These are phyloP conservation scores for Diadromus collaris DNA, from an alignment of 2,888 invertebrate genomes.

Conservation along the genomic window DNA sequence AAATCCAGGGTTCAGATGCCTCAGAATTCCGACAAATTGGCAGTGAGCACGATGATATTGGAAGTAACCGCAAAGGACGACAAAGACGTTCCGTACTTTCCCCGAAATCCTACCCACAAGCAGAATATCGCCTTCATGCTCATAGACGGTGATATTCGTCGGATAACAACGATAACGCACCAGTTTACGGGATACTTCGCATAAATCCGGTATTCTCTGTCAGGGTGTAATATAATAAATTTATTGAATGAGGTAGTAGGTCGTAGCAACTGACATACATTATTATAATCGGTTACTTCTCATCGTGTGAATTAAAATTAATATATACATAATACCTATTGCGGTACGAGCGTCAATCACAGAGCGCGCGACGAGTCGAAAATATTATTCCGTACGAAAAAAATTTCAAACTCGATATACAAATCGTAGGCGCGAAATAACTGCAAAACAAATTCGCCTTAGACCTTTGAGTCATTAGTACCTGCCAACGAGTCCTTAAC, in stretches of 20 bases:
- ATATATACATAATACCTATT: background rate
- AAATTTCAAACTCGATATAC: slow-evolving; percentile 9
- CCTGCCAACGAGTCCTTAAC: slow-evolving; percentile 2
- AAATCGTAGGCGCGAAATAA: background rate
- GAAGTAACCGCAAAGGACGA: slow-evolving; percentile 74
- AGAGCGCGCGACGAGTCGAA: background rate
- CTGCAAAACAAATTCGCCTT: slow-evolving; percentile 12
- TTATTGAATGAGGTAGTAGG: slow-evolving; percentile 38
- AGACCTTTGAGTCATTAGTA: slow-evolving; percentile 31
- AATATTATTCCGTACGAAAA: background rate
- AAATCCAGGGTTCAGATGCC: slow-evolving; percentile 74
- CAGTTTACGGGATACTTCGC: slow-evolving; percentile 64
- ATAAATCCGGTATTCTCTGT: background rate
- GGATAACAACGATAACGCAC: slow-evolving; percentile 74
- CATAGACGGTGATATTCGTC: slow-evolving; percentile 76
- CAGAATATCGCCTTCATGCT: slow-evolving; percentile 81
- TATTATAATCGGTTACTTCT: slow-evolving; percentile 14
- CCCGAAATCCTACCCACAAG: slow-evolving; percentile 68
- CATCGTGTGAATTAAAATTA: slow-evolving; percentile 2
- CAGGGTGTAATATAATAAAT: slow-evolving; percentile 3
- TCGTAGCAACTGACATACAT: slow-evolving; percentile 24
- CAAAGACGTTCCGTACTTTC: slow-evolving; percentile 72
- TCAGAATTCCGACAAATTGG: slow-evolving; percentile 66
- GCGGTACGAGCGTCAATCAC: background rate
- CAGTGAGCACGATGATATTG: slow-evolving; percentile 74